Conservation (phyloP, 2,888 invertebrate species). For the Busseola fusca region DNA sequence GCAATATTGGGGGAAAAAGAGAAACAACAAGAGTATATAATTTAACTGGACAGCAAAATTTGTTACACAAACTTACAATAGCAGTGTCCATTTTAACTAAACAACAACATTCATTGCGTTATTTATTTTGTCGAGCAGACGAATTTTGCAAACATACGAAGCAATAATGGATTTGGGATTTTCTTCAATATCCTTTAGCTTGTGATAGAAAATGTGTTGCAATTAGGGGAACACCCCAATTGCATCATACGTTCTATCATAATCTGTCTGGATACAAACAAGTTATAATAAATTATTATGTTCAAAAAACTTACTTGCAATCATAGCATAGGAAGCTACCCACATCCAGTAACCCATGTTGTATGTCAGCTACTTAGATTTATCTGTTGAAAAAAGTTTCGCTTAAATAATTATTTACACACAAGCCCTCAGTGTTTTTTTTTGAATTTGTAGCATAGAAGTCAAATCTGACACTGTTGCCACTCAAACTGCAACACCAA, state of each 20-base stretch:
- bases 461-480: too few species aligned
- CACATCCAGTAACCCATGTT: conserved; percentile 52
- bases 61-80: not conserved
- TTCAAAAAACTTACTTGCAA: conserved; percentile 17
- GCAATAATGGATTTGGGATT: not conserved
- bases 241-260: too few species aligned
- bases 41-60: too few species aligned
- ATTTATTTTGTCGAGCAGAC: not conserved
- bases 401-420: not conserved
- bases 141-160: not conserved
- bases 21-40: not conserved
- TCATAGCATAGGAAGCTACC: conserved; percentile 44
- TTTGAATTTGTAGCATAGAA: not conserved
- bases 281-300: not conserved
- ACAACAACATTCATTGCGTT: not conserved
- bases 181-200: not conserved
- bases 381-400: not conserved
- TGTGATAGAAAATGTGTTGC: not conserved
- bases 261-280: too few species aligned
- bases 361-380: not conserved
- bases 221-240: not conserved
- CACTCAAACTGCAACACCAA: not conserved
- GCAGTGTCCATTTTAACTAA: not conserved
- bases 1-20: not conserved
- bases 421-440: not conserved